These are phyloP conservation scores for Physocephala rufipes DNA, from an alignment of 2,888 invertebrate species.

Conservation along the genomic window DNA sequence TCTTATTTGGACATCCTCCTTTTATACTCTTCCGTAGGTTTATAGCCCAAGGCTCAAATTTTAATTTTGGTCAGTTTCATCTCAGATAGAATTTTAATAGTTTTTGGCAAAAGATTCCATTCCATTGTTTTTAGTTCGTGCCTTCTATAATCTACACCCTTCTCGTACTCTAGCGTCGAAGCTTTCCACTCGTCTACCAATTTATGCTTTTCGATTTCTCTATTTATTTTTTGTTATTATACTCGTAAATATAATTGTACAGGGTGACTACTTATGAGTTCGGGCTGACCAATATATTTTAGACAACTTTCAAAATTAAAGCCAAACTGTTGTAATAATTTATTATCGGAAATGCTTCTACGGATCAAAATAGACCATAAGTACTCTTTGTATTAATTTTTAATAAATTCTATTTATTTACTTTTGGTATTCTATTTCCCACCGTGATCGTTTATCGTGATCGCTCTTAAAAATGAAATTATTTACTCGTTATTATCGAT, in stretches of 20 bases:
- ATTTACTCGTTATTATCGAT: background rate
- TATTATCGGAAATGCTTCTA: too few species aligned
- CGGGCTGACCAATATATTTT: too few species aligned
- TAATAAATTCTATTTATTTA: background rate
- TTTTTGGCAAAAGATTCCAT: constrained; percentile 13
- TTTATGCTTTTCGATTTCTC: background rate
- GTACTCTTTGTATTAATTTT: too few species aligned
- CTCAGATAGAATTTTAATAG: constrained; percentile 31
- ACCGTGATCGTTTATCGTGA: background rate
- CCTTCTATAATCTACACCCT: background rate
- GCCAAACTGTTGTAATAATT: too few species aligned
- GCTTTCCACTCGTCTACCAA: too few species aligned
- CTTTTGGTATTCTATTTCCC: background rate
- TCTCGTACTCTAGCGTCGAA: too few species aligned
- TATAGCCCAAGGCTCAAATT: constrained; percentile 16
- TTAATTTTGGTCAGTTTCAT: constrained; percentile 29
- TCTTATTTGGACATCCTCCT: background rate
- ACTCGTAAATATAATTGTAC: too few species aligned
- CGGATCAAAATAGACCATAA: too few species aligned
- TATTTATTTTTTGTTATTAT: background rate
- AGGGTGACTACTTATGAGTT: too few species aligned
- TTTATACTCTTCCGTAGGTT: background rate
- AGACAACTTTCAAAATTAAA: too few species aligned
- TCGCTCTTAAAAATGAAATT: background rate
- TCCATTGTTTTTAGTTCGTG: background rate